Percentiles rank a stretch among this genome's conserved stretches.
These are phyloP conservation scores for Stenchaetothrips biformis DNA, from an alignment of 2,888 invertebrate genomes.

Conservation along the genomic window DNA sequence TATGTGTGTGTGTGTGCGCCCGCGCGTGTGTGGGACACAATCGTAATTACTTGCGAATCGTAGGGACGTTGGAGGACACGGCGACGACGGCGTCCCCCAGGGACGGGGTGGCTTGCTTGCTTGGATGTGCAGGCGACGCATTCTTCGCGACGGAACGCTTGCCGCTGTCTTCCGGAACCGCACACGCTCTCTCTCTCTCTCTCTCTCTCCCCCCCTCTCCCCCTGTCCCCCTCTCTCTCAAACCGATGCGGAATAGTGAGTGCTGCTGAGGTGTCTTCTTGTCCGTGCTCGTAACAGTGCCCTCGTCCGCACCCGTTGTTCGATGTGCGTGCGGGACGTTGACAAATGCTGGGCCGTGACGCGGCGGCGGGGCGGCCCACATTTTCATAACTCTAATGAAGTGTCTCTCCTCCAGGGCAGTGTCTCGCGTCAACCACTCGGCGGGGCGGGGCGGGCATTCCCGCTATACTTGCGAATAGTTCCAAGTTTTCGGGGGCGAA, in stretches of 20 bases:
- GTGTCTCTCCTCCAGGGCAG: conserved; percentile 20
- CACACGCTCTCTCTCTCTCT: conserved; percentile 26
- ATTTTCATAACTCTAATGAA: conserved; percentile 30
- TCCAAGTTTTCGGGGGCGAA: conserved; percentile 32
- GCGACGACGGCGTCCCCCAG: too few species aligned
- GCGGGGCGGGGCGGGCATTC: conserved; percentile 11
- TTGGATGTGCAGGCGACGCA: conserved; percentile 26
- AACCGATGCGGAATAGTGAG: too few species aligned
- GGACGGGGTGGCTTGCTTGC: too few species aligned
- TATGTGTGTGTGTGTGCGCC: too few species aligned
- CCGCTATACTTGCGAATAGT: conserved; percentile 12
- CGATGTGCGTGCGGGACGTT: conserved; percentile 43
- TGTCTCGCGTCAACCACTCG: conserved; percentile 23
- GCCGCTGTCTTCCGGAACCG: conserved; percentile 25
- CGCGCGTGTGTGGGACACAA: neutral
- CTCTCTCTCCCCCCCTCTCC: conserved; percentile 22
- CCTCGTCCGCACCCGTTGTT: neutral
- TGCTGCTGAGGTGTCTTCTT: too few species aligned
- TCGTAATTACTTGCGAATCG: conserved; percentile 27
- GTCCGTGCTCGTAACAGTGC: too few species aligned
- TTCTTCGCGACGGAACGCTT: conserved; percentile 28
- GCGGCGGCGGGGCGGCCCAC: conserved; percentile 20
- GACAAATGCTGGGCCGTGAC: conserved; percentile 43
- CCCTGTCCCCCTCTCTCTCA: conserved; percentile 25
- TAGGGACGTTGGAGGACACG: conserved; percentile 3